A percentile compares a stretch with the other conserved stretches of the same genome.
These are phyloP conservation scores for Cordylochernes scorpioides DNA, from an alignment of 2,888 invertebrate species.

Conservation along the genomic window DNA sequence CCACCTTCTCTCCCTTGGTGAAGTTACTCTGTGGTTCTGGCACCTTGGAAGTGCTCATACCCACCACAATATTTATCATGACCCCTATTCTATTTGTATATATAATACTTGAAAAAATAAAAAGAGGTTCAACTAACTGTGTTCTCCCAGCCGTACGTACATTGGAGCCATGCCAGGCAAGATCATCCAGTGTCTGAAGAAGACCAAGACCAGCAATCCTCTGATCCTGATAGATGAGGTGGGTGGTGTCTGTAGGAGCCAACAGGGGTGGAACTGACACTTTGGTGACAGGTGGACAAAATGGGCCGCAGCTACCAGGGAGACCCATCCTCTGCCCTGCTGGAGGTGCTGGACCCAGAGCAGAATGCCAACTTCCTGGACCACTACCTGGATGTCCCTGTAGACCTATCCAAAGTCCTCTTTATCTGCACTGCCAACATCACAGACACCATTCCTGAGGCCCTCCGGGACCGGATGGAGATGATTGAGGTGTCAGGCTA, in stretches of 20 bases:
- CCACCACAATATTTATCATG: no score
- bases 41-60: no score
- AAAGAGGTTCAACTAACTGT: background rate
- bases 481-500: constrained; percentile 98
- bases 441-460: constrained; percentile 82
- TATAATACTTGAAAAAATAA: constrained; percentile 23
- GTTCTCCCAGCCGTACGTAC: constrained; percentile 42
- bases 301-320: constrained; percentile 65
- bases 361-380: constrained; percentile 95
- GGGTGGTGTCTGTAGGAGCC: constrained; percentile 19
- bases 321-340: constrained; percentile 83
- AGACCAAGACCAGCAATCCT: constrained; percentile 91
- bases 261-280: no score
- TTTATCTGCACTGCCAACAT: constrained; percentile 98
- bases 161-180: constrained; percentile 99
- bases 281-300: constrained; percentile 32
- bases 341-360: constrained; percentile 92
- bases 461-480: constrained; percentile 90
- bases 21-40: no score
- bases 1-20: no score
- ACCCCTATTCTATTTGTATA: no score
- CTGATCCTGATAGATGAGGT: constrained; percentile 91
- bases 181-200: constrained; percentile 92
- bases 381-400: constrained; percentile 89
- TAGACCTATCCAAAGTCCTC: constrained; percentile 70